Percentiles rank a stretch among this genome's conserved stretches.
Conservation (phyloP, 2,888 invertebrate species). For the Camptogramma bilineatum region DNA sequence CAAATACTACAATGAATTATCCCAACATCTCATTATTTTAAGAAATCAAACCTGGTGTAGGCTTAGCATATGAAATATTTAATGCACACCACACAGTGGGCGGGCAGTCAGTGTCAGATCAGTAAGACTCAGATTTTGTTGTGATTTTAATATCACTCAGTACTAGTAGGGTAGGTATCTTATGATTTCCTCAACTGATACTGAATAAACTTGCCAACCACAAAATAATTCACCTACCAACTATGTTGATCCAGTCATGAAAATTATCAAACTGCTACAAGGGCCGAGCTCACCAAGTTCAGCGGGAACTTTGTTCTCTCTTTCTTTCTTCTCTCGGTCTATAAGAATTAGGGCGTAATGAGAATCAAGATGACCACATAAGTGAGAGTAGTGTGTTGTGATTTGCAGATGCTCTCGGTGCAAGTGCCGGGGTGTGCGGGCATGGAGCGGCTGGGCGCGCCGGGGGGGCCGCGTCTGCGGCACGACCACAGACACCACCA, state of each 20-base stretch:
- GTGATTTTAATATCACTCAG: too few relatives aligned
- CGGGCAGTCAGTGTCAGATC: too few relatives aligned
- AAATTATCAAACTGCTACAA: neutral
- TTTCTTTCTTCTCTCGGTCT: neutral
- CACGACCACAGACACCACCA: slow-evolving; percentile 84
- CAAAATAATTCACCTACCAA: neutral
- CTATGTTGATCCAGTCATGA: too few relatives aligned
- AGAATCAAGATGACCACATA: slow-evolving; percentile 78
- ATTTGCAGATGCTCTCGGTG: slow-evolving; percentile 89
- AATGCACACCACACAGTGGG: too few relatives aligned
- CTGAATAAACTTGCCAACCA: neutral
- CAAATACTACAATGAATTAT: too few relatives aligned
- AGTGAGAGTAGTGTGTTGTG: slow-evolving; percentile 85
- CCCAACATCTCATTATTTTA: too few relatives aligned
- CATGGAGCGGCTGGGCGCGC: slow-evolving; percentile 89
- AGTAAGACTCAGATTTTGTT: too few relatives aligned
- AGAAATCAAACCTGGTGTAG: too few relatives aligned
- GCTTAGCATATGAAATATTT: too few relatives aligned
- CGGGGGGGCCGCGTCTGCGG: slow-evolving; percentile 86
- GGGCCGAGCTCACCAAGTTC: neutral
- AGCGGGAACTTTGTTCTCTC: neutral
- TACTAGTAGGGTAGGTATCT: neutral
- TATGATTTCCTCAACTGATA: neutral
- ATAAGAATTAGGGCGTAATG: slow-evolving; percentile 50
- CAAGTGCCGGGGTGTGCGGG: slow-evolving; percentile 90